phyloP scores from a whole-genome alignment of 2,888 invertebrate species.

The Synergus itoensis region DNA sequence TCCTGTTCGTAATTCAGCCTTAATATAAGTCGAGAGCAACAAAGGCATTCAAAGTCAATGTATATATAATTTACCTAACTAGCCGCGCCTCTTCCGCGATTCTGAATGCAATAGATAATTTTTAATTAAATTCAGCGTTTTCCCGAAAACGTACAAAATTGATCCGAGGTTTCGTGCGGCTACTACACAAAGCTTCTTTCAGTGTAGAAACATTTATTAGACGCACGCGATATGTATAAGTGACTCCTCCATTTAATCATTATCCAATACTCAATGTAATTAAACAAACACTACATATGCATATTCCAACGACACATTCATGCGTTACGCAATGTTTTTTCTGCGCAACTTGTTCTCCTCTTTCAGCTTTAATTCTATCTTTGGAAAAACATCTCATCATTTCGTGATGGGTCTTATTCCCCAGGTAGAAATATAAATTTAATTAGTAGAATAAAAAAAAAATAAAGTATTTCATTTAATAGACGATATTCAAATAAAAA shows the following conservation, averaged over 20 bases:
- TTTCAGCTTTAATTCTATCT: slow-evolving; percentile 30
- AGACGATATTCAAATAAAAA: too few species aligned
- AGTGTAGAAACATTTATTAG: neutral
- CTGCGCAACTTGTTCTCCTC: slow-evolving; percentile 5
- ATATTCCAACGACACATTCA: neutral
- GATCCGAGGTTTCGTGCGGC: too few species aligned
- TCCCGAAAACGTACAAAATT: neutral
- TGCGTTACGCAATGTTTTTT: slow-evolving; percentile 12
- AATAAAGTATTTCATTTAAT: neutral
- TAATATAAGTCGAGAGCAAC: slow-evolving; percentile 38
- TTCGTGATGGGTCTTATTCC: neutral
- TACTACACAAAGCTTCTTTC: too few species aligned
- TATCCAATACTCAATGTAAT: slow-evolving; percentile 18
- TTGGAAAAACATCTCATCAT: slow-evolving; percentile 9
- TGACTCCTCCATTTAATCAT: neutral
- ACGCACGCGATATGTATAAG: neutral
- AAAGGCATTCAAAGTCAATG: neutral
- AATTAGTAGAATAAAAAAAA: neutral
- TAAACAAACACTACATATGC: slow-evolving; percentile 30
- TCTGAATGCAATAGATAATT: slow-evolving; percentile 19
- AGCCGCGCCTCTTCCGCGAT: slow-evolving; percentile 34
- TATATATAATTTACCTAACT: neutral
- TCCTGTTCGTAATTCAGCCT: slow-evolving; percentile 34
- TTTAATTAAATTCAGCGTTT: slow-evolving; percentile 26
- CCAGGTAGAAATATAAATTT: neutral